Evolutionary conservation across 2,113 vertebrate genomes (phyloP).

Genomic region (Sapajus apella): DNA sequence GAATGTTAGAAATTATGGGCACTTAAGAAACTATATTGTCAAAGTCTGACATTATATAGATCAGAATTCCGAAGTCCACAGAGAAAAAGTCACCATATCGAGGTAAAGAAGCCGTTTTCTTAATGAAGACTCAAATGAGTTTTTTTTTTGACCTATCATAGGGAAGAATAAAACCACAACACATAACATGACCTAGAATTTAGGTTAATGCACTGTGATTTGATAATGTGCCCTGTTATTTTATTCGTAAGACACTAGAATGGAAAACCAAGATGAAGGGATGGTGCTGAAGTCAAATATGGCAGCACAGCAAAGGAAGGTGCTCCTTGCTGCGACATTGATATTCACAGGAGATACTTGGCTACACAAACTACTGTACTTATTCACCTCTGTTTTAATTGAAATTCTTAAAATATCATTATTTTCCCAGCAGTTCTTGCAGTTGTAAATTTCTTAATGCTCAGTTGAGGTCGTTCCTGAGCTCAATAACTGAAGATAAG

Average conservation of each 20-base stretch:
- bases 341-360: background rate
- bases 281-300: background rate
- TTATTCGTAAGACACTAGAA: background rate
- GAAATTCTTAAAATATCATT: background rate
- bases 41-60: background rate
- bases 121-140: background rate
- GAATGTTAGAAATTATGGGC: background rate
- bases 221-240: background rate
- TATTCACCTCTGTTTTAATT: background rate
- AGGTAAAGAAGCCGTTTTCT: background rate
- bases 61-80: background rate
- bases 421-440: background rate
- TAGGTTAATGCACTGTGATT: background rate
- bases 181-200: background rate
- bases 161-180: background rate
- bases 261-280: background rate
- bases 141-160: background rate
- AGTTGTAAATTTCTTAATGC: background rate
- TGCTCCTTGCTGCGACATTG: background rate
- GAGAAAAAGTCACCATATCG: background rate
- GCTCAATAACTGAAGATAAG: background rate
- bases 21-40: background rate
- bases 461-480: background rate
- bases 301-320: no score
- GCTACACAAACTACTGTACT: background rate